phyloP scores from a whole-genome alignment of 2,888 invertebrate species.

The Aproaerema taeniolella region DNA sequence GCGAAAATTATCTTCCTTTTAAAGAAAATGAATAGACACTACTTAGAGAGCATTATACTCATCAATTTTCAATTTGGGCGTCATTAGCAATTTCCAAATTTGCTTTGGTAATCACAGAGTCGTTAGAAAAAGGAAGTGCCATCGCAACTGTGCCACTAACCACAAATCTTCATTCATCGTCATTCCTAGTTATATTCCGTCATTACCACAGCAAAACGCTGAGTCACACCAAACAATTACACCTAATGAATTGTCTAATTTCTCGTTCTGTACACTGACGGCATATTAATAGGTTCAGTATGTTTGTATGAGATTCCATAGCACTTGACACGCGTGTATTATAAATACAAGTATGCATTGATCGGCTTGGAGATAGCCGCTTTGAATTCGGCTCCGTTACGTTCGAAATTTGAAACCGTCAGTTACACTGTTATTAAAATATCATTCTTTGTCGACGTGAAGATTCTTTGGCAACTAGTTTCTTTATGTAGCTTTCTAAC shows the following conservation, averaged over 20 bases:
- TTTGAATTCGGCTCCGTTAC: slow-evolving; percentile 20
- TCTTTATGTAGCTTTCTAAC: background rate
- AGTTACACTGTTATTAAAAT: slow-evolving; percentile 18
- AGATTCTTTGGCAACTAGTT: background rate
- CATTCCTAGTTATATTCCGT: slow-evolving; percentile 19
- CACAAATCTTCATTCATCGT: slow-evolving; percentile 12
- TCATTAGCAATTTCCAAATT: slow-evolving; percentile 17
- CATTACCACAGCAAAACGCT: slow-evolving; percentile 36
- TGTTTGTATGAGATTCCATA: slow-evolving; percentile 27
- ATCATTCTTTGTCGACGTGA: slow-evolving; percentile 5
- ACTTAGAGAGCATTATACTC: no score
- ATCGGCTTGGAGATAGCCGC: slow-evolving; percentile 20
- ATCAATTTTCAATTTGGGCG: slow-evolving; percentile 17
- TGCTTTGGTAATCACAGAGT: slow-evolving; percentile 22
- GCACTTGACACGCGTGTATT: slow-evolving; percentile 25
- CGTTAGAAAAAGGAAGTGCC: slow-evolving; percentile 33
- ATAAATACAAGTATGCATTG: slow-evolving; percentile 20
- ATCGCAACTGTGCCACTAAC: slow-evolving; percentile 18
- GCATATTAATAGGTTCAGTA: slow-evolving; percentile 44
- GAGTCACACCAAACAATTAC: slow-evolving; percentile 65
- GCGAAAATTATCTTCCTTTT: no score
- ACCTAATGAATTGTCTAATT: slow-evolving; percentile 72
- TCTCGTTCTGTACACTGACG: slow-evolving; percentile 46
- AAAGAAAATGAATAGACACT: no score
- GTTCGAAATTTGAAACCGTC: slow-evolving; percentile 21